Evolutionary conservation across 2,113 vertebrate genomes (phyloP).

Genomic region (Lampris incognitus): DNA sequence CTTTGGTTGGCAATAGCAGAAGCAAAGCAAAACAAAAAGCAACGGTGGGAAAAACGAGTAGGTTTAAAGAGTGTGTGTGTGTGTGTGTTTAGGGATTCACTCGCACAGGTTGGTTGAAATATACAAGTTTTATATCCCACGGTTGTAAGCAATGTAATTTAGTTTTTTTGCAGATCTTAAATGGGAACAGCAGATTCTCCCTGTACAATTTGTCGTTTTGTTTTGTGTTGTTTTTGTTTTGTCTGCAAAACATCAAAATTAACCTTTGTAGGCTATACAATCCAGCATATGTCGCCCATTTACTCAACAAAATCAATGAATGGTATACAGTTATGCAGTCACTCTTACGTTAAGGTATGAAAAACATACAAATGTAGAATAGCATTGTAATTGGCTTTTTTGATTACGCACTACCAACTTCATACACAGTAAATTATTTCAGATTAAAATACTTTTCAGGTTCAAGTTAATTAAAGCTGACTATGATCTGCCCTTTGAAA

Average conservation of each 20-base stretch:
- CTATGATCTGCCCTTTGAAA: conserved; percentile 32
- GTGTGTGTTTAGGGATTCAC: conserved; percentile 45
- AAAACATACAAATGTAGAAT: conserved; percentile 17
- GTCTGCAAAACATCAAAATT: conserved; percentile 59
- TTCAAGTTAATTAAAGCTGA: conserved; percentile 37
- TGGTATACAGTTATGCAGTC: neutral
- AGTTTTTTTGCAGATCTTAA: conserved; percentile 64
- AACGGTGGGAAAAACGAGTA: conserved; percentile 58
- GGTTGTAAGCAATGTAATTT: conserved; percentile 71
- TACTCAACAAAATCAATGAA: conserved; percentile 33
- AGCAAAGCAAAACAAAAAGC: conserved; percentile 67
- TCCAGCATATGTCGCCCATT: conserved; percentile 23
- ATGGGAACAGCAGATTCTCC: conserved; percentile 65
- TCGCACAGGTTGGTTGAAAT: conserved; percentile 68
- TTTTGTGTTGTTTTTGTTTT: conserved; percentile 47
- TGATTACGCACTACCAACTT: neutral
- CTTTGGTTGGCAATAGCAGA: conserved; percentile 63
- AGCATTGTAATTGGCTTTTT: neutral
- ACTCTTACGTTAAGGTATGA: conserved; percentile 11
- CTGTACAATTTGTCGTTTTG: conserved; percentile 62
- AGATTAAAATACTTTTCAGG: conserved; percentile 28
- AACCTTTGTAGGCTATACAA: conserved; percentile 60
- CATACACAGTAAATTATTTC: neutral
- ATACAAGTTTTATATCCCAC: conserved; percentile 49
- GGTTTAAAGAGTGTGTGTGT: conserved; percentile 43